Base-by-base conservation (phyloP, 2,113 vertebrate genomes). In the Chlorodrepanis virens region DNA sequence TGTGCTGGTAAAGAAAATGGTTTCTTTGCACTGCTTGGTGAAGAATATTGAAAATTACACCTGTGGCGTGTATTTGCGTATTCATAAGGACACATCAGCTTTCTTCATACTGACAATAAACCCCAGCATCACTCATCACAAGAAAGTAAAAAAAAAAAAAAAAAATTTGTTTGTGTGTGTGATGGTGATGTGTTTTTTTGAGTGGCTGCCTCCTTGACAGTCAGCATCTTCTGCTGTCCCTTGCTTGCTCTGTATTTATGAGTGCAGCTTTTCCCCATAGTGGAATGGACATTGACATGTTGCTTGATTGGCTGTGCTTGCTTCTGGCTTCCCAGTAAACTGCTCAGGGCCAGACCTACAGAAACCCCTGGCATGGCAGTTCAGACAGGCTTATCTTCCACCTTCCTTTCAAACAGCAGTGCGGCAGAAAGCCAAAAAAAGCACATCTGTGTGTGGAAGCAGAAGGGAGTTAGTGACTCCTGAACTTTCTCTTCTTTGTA, bases 211-310 rank as follows among this genome's bases (percentile, higher is more conserved):
- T 64, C 63, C 61, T 68, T 87, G 45, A 12, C 40, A 52, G 28
- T 56, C 49, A 78, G 39, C 27, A 31, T 68, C 40, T 88, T 72
- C 33, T 11, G 4, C 63, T 69, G 37, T 42, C 50, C 33, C 35
- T 42, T 82, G 10, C 60, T 83, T 50, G 16, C 19, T 90, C 49
- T 76, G 24, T 56, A 3, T 67, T 90, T 68, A 20, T 3, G 44
- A 59, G 13, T 27, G 23, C 17, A 6, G 18, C 39, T 76, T 82
- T 71, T 68, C 39, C 49, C 44, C 19, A 5, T 1, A 19, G 33
- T 2, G 6, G 52, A 44, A 21, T 0, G 0, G 39, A 12, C 16
- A 2, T 2, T 44, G 49, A 7, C 0, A 0, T 22, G 3, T 37
- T 85, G 39, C 21, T 64, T 33, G 23, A 11, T 64, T 78, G 72